Evolutionary conservation across 1,140 invertebrate genomes (phyloP).

Genomic region (Tribolium castaneum): DNA sequence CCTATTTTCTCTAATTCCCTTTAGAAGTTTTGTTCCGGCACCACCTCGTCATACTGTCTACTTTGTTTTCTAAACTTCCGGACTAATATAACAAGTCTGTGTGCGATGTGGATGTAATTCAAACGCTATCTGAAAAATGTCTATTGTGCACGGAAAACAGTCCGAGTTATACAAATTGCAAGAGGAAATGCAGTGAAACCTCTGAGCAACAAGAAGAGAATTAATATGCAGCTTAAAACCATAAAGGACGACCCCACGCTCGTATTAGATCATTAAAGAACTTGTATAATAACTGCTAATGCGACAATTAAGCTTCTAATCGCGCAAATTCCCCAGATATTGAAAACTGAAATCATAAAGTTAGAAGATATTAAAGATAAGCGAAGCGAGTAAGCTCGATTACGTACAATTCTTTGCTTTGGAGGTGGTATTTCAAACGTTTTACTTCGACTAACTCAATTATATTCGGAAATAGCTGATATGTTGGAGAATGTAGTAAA

Average conservation of each 20-base stretch:
- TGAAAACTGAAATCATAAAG: not conserved
- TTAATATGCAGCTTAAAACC: not conserved
- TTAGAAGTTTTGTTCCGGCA: slow-evolving; percentile 1
- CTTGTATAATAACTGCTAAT: not conserved
- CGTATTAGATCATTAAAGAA: not conserved
- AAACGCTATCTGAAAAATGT: not conserved
- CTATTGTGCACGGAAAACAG: not conserved
- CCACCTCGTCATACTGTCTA: slow-evolving; percentile 3
- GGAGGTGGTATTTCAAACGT: not conserved
- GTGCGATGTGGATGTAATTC: not conserved
- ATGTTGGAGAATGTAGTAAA: not conserved
- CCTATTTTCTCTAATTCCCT: slow-evolving; percentile 11
- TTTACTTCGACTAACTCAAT: not conserved
- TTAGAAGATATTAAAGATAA: not conserved
- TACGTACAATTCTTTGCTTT: not conserved
- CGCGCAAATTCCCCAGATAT: not conserved
- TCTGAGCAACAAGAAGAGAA: not conserved
- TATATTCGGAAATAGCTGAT: not conserved
- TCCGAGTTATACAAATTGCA: not conserved
- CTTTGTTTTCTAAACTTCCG: slow-evolving; percentile 31
- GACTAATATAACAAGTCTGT: slow-evolving; percentile 7
- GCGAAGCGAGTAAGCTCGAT: not conserved
- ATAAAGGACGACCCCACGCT: not conserved
- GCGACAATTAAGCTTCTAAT: not conserved
- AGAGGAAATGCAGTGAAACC: not conserved